A percentile compares a stretch with the other conserved stretches of the same genome.
phyloP scores from a whole-genome alignment of 2,888 invertebrate genomes.

The Eilema griseolum region DNA sequence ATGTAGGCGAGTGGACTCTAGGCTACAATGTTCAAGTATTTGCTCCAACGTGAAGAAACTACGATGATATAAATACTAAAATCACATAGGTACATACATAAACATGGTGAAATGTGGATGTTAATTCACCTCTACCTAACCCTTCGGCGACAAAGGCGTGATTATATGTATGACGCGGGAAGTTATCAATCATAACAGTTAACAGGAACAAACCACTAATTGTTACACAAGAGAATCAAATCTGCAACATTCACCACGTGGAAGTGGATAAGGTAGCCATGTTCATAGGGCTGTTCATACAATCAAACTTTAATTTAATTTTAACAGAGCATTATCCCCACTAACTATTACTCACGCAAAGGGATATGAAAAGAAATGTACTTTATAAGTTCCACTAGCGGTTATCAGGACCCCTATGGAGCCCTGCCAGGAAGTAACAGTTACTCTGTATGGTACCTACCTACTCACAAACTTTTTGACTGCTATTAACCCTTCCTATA shows the following conservation, averaged over 20 bases:
- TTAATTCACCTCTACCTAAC: too few relatives aligned
- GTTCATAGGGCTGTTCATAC: background rate
- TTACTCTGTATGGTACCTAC: background rate
- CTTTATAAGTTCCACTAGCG: background rate
- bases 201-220: too few relatives aligned
- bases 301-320: constrained; percentile 1
- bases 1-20: too few relatives aligned
- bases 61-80: too few relatives aligned
- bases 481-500: background rate
- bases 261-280: background rate
- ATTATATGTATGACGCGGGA: too few relatives aligned
- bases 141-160: too few relatives aligned
- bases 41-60: too few relatives aligned
- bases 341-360: background rate
- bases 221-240: background rate
- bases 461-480: background rate
- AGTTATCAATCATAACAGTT: too few relatives aligned
- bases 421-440: background rate
- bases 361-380: constrained; percentile 4
- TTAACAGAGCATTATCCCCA: background rate
- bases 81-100: too few relatives aligned
- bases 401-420: constrained; percentile 2
- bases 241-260: background rate
- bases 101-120: too few relatives aligned
- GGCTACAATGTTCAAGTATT: too few relatives aligned